phyloP scores from a whole-genome alignment of 1,140 invertebrate genomes.

The Ceratina japonica region DNA sequence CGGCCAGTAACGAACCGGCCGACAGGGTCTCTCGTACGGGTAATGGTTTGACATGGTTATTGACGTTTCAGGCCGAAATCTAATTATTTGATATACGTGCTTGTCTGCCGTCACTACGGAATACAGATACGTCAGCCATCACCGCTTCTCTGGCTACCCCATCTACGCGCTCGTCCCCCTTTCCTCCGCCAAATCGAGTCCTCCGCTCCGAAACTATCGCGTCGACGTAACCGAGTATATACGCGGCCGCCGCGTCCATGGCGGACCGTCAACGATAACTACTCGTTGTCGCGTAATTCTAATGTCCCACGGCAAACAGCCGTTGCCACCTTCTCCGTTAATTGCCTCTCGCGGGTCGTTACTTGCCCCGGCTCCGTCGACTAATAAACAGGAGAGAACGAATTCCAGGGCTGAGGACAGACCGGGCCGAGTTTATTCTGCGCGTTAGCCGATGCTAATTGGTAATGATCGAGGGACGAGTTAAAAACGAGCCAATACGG shows the following conservation, averaged over 20 bases:
- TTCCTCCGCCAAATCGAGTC: not conserved
- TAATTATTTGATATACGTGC: constrained; percentile 78
- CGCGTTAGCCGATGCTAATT: constrained; percentile 11
- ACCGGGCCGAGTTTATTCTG: not conserved
- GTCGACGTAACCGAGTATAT: constrained; percentile 19
- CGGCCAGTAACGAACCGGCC: constrained; percentile 67
- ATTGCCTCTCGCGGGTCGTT: not conserved
- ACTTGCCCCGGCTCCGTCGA: not conserved
- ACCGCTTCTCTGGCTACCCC: constrained; percentile 42
- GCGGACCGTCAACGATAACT: constrained; percentile 20
- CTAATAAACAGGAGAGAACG: not conserved
- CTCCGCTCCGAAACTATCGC: not conserved
- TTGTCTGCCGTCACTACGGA: constrained; percentile 64
- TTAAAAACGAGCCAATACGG: not conserved
- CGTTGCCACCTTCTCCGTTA: not conserved
- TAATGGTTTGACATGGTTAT: constrained; percentile 79
- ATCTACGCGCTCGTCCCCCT: constrained; percentile 2
- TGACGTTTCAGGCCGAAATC: constrained; percentile 78
- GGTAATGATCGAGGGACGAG: constrained; percentile 4
- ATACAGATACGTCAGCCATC: constrained; percentile 67
- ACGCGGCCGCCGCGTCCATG: not conserved
- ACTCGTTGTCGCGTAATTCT: constrained; percentile 15
- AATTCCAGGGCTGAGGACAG: not conserved
- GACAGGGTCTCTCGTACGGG: constrained; percentile 69
- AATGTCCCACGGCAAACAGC: not conserved